Evolutionary conservation across 2,113 vertebrate species (phyloP).

Genomic region (Cebus imitator): DNA sequence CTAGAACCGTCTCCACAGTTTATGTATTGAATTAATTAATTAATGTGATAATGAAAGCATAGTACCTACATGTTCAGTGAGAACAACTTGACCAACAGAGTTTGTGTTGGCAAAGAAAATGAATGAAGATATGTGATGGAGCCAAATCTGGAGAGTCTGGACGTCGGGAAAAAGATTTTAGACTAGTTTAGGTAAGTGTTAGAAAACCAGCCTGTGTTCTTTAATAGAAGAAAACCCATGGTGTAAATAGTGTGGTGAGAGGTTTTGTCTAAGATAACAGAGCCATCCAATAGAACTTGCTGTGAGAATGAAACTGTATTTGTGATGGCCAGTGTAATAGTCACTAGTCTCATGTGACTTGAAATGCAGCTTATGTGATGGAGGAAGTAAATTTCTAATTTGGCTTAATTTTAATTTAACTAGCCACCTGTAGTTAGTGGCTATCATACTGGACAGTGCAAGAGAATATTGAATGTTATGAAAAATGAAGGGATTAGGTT

Average conservation of each 20-base stretch:
- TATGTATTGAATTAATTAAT: not conserved
- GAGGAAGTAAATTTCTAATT: not conserved
- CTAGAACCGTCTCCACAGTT: not conserved
- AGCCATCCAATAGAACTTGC: not conserved
- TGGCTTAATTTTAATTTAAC: not conserved
- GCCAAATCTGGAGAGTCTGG: not conserved
- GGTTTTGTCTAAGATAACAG: not conserved
- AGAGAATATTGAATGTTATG: not conserved
- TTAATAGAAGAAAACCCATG: not conserved
- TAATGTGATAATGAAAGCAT: not conserved
- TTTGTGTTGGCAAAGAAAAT: not conserved
- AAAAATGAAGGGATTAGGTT: not conserved
- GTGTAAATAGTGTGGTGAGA: not conserved
- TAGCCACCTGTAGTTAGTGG: not conserved
- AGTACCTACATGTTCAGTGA: not conserved
- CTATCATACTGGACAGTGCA: not conserved
- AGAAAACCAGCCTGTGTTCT: slow-evolving; percentile 7
- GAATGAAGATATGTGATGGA: not conserved
- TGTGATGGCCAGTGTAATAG: not conserved
- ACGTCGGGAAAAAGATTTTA: not conserved
- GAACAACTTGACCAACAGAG: not conserved
- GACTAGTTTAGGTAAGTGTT: not conserved
- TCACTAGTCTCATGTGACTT: not conserved
- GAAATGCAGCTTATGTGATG: not conserved
- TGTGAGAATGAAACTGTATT: not conserved